phyloP scores from a whole-genome alignment of 2,888 invertebrate genomes.

The Acleris laterana region DNA sequence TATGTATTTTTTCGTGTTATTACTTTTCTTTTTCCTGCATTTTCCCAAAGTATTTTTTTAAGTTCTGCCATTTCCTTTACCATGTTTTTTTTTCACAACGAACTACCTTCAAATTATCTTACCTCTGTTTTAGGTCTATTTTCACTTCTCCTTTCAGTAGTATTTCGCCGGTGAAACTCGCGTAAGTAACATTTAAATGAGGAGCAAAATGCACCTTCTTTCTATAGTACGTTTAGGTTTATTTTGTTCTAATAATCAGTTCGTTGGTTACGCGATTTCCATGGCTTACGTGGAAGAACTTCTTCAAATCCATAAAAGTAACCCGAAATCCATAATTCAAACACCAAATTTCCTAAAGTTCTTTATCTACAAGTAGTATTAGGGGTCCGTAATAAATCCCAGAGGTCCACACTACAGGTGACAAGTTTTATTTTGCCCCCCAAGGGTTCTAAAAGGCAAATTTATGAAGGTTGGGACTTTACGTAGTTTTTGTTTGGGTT shows the following conservation, averaged over 20 bases:
- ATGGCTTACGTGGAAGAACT: neutral
- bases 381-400: constrained; percentile 36
- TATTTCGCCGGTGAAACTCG: too few species aligned
- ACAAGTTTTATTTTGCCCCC: constrained; percentile 41
- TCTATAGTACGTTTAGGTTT: too few species aligned
- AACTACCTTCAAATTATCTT: neutral
- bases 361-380: constrained; percentile 36
- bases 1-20: too few species aligned
- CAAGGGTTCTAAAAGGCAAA: constrained; percentile 23
- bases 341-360: constrained; percentile 33
- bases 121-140: neutral
- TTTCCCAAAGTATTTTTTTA: too few species aligned
- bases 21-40: too few species aligned
- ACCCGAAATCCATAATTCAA: constrained; percentile 33
- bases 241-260: too few species aligned
- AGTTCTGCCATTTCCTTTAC: too few species aligned
- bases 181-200: too few species aligned
- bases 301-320: constrained; percentile 6
- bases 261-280: too few species aligned
- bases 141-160: neutral
- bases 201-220: too few species aligned
- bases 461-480: constrained; percentile 33
- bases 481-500: constrained; percentile 20
- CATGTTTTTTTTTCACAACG: too few species aligned
- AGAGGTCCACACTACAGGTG: constrained; percentile 39